Conservation (phyloP, 2,113 vertebrate species). For the Geococcyx californianus region DNA sequence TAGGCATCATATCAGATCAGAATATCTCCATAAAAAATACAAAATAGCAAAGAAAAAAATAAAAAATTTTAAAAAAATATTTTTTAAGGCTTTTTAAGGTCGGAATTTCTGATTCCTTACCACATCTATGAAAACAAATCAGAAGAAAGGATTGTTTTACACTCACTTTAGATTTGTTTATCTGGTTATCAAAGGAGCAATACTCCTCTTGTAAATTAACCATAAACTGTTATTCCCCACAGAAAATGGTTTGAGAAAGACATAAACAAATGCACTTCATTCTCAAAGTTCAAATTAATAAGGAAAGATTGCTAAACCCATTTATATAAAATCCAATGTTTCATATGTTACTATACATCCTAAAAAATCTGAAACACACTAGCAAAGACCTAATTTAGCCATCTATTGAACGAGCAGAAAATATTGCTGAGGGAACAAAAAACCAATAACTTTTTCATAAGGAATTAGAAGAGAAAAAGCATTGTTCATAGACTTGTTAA, state of each 20-base stretch:
- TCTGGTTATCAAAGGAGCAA: background rate
- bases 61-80: no score
- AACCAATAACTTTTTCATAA: background rate
- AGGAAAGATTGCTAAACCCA: background rate
- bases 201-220: background rate
- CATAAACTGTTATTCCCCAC: background rate
- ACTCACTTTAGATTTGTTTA: background rate
- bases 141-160: background rate
- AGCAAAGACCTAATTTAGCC: background rate
- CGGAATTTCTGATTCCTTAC: background rate
- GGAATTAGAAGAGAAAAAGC: background rate
- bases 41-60: background rate
- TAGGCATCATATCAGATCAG: background rate
- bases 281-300: background rate
- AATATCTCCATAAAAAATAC: background rate
- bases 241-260: background rate
- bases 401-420: background rate
- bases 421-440: background rate
- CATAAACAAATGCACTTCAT: background rate
- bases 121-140: background rate
- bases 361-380: background rate
- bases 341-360: background rate
- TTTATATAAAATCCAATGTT: background rate
- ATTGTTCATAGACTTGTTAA: background rate
- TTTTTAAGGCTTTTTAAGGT: no score